Evolutionary conservation across 2,888 invertebrate genomes (phyloP), one percentile per base, ranked within the genome.

Genomic region (Steinernema hermaphroditum): DNA sequence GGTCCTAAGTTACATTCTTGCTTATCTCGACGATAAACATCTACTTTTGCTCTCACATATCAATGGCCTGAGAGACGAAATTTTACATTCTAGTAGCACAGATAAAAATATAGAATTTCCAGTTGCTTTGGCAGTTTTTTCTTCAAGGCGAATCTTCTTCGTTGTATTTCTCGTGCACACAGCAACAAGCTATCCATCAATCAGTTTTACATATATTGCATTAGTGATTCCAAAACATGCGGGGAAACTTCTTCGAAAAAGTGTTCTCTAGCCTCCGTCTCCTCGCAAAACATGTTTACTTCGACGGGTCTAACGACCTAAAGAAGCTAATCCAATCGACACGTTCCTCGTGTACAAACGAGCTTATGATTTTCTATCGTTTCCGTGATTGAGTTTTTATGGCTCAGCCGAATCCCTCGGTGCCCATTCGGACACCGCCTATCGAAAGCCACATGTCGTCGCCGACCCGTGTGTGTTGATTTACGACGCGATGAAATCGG

Each of bases 321-420:
- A 19, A 46, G n/a, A 19, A 46, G 46, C 46, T 46, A 46, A 46
- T 46, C 46, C 4, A 46, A 46, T 46, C 19, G 19, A 46, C 46
- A 19, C 16, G 46, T 46, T 46, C 46, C 9, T 46, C 4, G 16
- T 19, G 46, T n/a, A n/a, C 6, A 46, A 46, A 46, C 4, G 19
- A 16, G 46, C 46, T 46, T 46, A 46, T 46, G 46, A 46, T 46
- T 46, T n/a, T 16, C 46, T 16, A 46, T 19, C n/a, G 19, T 46
- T 46, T 46, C 46, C 46, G 46, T 46, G 46, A 46, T 46, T 46
- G 46, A 46, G 16, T 46, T 46, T 46, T 46, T 46, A 46, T 37
- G 46, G 6, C 9, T 46, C 46, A 2, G 16, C 16, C 19, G n/a
- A 2, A n/a, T 46, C 46, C 16, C 46, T 16, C 46, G 46, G 46